Evolutionary conservation across 2,888 invertebrate genomes (phyloP), one percentile per base, ranked within the genome.

Genomic region (Autographa gamma): DNA sequence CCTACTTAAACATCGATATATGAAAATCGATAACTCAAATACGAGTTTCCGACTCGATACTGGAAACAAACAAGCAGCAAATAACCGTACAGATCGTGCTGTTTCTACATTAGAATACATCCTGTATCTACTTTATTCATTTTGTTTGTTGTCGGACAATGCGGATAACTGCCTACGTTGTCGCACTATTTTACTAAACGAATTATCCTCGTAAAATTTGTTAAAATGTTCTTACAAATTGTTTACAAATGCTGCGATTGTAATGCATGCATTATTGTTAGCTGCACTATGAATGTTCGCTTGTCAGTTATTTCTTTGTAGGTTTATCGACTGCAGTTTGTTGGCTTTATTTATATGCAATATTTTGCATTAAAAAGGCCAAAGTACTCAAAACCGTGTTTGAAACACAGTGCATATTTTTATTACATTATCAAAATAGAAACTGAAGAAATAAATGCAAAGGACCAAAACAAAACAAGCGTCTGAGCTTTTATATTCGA

Each of bases 51-150:
- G n/a, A 66, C 68, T 66, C 61, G 63, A 72, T 64, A 72, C 19
- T 31, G 32, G 19, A 60, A 32, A 58, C 2, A 58, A 0, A 69
- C 14, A 54, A 64, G 62, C 34, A 71, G 54, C 59, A 70, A 65
- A 69, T 58, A 60, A 32, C 56, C 48, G 16, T 19, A 43, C 56
- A 59, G 61, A 64, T 69, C 81, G 76, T 75, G 79, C 77, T 71
- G 74, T 69, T 77, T 79, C 75, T 73, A 80, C 78, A 79, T 83
- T 78, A 78, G 71, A 82, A 80, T 82, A 77, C 48, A 68, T 72
- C 66, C 63, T 19, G 66, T 43, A 77, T 77, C 79, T 79, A 76
- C 79, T 86, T 81, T 82, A 84, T 79, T 62, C 11, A 13, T 62
- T 58, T 60, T 77, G 72, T 79, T 73, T 75, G 70, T 68, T 19